Evolutionary conservation across 2,888 invertebrate species (phyloP).

Genomic region (Sicus ferrugineus): DNA sequence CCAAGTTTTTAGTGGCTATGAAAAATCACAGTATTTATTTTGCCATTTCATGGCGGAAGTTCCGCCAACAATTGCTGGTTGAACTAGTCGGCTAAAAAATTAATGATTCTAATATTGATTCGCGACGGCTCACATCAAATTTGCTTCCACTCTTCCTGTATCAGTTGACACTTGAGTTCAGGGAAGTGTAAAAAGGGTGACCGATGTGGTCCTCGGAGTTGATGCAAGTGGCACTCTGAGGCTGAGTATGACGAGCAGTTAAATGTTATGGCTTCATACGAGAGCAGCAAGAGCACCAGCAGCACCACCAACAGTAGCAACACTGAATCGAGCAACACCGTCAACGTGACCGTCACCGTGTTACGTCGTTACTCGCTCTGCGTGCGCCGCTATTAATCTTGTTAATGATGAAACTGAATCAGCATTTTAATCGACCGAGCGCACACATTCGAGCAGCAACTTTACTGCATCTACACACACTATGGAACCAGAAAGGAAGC

Average conservation of each 20-base stretch:
- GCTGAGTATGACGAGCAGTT: conserved; percentile 2
- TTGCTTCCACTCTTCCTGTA: too few species aligned
- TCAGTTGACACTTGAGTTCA: too few species aligned
- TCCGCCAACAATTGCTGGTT: too few species aligned
- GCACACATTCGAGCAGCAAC: conserved; percentile 46
- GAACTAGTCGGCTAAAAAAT: too few species aligned
- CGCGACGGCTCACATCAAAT: too few species aligned
- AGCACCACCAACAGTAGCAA: background rate
- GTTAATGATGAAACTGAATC: conserved; percentile 66
- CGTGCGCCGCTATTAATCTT: conserved; percentile 58
- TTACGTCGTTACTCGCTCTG: conserved; percentile 7
- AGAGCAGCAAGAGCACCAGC: background rate
- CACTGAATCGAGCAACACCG: background rate
- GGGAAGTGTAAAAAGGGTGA: too few species aligned
- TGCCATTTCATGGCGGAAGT: too few species aligned
- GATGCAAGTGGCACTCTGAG: background rate
- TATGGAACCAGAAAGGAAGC: background rate
- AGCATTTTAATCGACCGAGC: conserved; percentile 62
- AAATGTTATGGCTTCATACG: conserved; percentile 14
- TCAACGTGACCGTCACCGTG: background rate
- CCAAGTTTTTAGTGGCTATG: too few species aligned
- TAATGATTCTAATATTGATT: too few species aligned
- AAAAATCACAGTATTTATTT: too few species aligned
- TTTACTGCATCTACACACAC: background rate
- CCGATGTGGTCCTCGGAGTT: too few species aligned